These are phyloP conservation scores for Andricus curvator DNA, from an alignment of 2,888 invertebrate genomes.

Conservation along the genomic window DNA sequence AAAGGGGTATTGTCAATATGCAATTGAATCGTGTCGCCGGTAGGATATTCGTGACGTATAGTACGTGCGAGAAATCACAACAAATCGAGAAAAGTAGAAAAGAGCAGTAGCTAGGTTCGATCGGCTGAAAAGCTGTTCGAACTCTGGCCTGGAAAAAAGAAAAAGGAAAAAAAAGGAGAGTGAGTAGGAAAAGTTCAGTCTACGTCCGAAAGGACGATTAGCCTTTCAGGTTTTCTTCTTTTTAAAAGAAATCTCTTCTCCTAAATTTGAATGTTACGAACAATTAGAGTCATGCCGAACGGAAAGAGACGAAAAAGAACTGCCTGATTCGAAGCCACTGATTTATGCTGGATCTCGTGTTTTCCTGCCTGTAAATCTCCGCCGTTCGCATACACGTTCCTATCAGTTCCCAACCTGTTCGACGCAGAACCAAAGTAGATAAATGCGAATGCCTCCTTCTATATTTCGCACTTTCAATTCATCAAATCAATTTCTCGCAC, in stretches of 20 bases:
- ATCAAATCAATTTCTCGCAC: neutral
- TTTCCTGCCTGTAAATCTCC: constrained; percentile 31
- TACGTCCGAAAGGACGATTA: neutral
- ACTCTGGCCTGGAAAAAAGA: neutral
- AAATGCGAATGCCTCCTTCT: constrained; percentile 29
- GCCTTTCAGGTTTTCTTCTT: neutral
- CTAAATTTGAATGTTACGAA: constrained; percentile 47
- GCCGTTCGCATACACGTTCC: constrained; percentile 12
- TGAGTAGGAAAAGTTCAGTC: neutral
- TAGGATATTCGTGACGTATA: constrained; percentile 33
- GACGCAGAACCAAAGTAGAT: constrained; percentile 6
- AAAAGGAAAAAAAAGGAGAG: neutral
- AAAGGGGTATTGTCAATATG: neutral
- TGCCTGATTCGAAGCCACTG: constrained; percentile 19
- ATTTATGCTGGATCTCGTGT: constrained; percentile 24
- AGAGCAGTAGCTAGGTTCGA: neutral
- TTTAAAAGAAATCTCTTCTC: constrained; percentile 18
- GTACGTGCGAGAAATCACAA: constrained; percentile 21
- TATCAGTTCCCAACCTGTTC: constrained; percentile 13
- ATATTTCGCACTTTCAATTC: neutral
- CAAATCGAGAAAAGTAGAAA: neutral
- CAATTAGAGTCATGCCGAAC: constrained; percentile 56
- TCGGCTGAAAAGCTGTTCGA: constrained; percentile 1
- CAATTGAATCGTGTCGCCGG: neutral
- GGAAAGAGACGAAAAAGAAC: constrained; percentile 52